These are phyloP conservation scores for Hipposideros larvatus DNA, from an alignment of 2,797 vertebrate species.

Conservation along the genomic window DNA sequence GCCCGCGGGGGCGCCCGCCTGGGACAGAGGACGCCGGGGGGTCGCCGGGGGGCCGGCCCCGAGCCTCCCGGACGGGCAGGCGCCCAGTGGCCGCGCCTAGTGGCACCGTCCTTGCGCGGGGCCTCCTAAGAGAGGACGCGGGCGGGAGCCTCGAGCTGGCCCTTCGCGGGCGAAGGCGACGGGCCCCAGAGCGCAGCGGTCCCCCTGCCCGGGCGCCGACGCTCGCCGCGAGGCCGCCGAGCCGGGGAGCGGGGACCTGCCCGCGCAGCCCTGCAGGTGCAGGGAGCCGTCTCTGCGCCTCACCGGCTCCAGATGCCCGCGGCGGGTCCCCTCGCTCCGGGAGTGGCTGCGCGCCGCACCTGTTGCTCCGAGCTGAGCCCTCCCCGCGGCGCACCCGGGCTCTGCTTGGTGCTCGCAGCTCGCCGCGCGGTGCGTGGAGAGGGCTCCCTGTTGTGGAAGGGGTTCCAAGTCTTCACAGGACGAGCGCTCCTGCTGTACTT, in stretches of 20 bases:
- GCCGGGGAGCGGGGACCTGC: not conserved
- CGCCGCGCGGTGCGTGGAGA: not conserved
- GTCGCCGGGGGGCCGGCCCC: fast-evolving
- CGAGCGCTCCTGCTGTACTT: not conserved
- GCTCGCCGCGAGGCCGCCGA: not conserved
- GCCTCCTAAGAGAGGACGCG: not conserved
- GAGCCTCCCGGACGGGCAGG: not conserved
- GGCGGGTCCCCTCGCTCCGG: fast-evolving
- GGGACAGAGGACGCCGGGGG: not conserved
- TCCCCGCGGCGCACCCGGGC: not conserved
- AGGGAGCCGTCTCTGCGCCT: not conserved
- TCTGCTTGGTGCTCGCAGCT: fast-evolving
- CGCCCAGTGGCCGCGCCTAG: fast-evolving
- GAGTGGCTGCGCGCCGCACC: slow-evolving; percentile 18
- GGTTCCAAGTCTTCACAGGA: not conserved
- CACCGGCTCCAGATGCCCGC: not conserved
- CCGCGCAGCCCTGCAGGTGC: not conserved
- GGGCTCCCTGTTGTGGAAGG: not conserved
- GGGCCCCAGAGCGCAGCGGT: not conserved
- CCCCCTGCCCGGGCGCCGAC: not conserved
- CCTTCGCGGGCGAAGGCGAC: not conserved
- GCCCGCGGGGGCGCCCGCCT: not conserved
- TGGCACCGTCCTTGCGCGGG: not conserved
- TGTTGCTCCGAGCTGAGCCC: slow-evolving; percentile 63
- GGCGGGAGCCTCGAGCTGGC: not conserved